Evolutionary conservation across 2,797 vertebrate species (phyloP), one percentile per base, ranked within the genome.

Genomic region (Acestrorhynchus altus): DNA sequence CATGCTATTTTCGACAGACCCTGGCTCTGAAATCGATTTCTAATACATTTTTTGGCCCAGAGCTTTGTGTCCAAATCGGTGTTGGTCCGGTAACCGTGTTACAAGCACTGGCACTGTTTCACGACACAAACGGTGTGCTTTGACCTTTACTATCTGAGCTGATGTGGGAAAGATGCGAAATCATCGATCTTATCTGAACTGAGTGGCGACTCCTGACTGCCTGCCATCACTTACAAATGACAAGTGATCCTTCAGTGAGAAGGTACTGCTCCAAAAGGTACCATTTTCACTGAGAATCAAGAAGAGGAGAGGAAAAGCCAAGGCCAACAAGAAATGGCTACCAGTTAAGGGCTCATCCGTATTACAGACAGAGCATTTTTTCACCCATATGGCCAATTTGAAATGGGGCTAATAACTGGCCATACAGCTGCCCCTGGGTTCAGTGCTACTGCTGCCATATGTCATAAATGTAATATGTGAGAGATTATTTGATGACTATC

Each of bases 201-300:
- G 77, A 54, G 73, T 44, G 46, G 76, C 40, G 51, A 82, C 71
- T 73, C 49, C 76, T 28, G 63, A 76, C 83, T 81, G 72, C 54
- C 67, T 68, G 40, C 59, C 78, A 77, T 87, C 83, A 78, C 70
- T 84, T 82, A 84, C 72, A 84, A 74, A 86, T 85, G 84, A 88
- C 76, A n/a, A n/a, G 75, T 78, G 77, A 86, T 85, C 78, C 83
- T 81, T 83, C 68, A 78, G 81, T 77, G 76, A 84, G 79, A 84
- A 83, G 46, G 66, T 74, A 66, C 49, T 49, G 73, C 82, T 72
- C 69, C 7, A 61, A 76, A 67, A 60, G 72, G 11, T 49, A 46
- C 46, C 59, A 52, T 80, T 73, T 72, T 70, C 42, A 74, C n/a
- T 31, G 49, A 77, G 66, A 47, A 54, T 40, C 1, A 49, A 40